Percentiles rank a stretch among this genome's conserved stretches.
phyloP scores from a whole-genome alignment of 2,797 vertebrate species.

The Pogoniulus pusillus region DNA sequence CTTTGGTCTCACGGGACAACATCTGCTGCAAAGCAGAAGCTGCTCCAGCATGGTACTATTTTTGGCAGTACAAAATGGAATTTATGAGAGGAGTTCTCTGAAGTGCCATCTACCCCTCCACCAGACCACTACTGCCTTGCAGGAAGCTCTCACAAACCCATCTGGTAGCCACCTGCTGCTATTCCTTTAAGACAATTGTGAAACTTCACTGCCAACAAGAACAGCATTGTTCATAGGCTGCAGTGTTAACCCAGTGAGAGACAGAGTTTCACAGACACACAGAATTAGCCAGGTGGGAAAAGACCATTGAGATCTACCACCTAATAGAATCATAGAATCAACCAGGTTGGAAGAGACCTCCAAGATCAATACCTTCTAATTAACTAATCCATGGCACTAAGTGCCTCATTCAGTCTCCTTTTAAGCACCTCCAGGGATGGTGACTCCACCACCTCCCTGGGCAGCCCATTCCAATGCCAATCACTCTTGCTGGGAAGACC shows the following conservation, averaged over 20 bases:
- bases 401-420: no score
- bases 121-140: not conserved
- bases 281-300: no score
- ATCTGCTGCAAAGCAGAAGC: not conserved
- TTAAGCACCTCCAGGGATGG: no score
- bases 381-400: no score
- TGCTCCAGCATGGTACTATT: not conserved
- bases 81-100: not conserved
- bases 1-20: not conserved
- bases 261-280: not conserved
- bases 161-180: fast-evolving
- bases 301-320: no score
- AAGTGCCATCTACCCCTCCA: not conserved
- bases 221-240: not conserved
- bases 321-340: no score
- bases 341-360: no score
- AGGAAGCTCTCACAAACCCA: not conserved
- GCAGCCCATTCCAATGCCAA: no score
- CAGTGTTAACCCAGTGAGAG: not conserved
- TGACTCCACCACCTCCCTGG: no score
- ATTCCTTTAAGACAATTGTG: not conserved
- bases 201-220: not conserved
- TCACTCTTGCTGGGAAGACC: no score
- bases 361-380: no score
- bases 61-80: not conserved